Conservation (phyloP, 2,797 vertebrate species). For the Vireo griseus region DNA sequence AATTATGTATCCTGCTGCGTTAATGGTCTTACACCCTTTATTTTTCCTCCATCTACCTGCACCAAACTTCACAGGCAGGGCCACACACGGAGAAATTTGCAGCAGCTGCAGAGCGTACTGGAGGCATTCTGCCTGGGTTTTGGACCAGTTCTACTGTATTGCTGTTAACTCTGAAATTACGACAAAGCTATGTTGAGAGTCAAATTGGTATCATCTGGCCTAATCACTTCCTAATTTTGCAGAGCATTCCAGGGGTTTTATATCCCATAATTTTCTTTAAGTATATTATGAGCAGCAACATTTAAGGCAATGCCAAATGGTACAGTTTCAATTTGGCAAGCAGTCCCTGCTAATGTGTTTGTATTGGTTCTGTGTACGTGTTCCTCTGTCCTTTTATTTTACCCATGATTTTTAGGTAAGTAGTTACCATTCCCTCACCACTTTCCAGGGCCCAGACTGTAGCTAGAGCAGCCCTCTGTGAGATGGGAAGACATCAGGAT, state of each 20-base stretch:
- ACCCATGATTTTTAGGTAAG: background rate
- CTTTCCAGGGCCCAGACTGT: background rate
- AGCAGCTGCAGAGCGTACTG: background rate
- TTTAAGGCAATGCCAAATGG: background rate
- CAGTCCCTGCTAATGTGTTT: background rate
- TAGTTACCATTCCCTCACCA: background rate
- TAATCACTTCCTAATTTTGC: conserved; percentile 50
- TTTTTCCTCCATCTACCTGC: background rate
- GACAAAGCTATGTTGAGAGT: background rate
- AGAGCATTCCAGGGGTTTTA: conserved; percentile 42
- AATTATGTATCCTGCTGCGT: background rate
- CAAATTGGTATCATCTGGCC: conserved; percentile 41
- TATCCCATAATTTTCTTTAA: conserved; percentile 35
- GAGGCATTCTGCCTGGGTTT: background rate
- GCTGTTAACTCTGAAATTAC: background rate
- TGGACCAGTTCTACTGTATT: background rate
- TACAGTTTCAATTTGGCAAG: background rate
- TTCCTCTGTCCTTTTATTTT: background rate
- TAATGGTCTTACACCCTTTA: background rate
- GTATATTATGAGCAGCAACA: background rate
- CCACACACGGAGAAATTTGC: background rate
- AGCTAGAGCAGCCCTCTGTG: background rate
- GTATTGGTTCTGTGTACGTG: background rate
- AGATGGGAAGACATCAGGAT: background rate
- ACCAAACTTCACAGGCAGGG: background rate